Base-by-base conservation (phyloP, 2,888 invertebrate genomes). In the Polyommatus icarus region DNA sequence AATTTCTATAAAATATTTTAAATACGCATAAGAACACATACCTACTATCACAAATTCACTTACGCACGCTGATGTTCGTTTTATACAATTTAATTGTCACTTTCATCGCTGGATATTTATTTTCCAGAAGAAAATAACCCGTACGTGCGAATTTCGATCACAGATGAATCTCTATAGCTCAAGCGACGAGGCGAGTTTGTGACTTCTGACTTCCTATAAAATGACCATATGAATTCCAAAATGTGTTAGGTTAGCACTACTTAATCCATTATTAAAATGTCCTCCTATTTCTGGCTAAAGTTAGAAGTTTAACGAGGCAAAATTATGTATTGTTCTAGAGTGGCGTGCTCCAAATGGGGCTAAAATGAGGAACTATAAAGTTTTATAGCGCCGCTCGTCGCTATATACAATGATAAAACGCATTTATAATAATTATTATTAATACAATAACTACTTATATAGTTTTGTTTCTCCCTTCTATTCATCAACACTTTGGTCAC, bases 271-370 rank as follows among this genome's bases (percentile, higher is more conserved):
- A 67, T 18, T 67, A 67, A 67, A 67, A 67, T 29, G 29, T 61
- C 24, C 61, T 61, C 24, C 61, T 29, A 67, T 67, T 67, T 67
- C 67, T 67, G 67, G 15, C 29, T 32, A 67, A 15, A 32, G 67
- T 67, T 67, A 15, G 67, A 32, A 67, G 32, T 67, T 67, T 29
- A 46, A 40, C 54, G 75, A 75, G 46, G 12, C 24, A 54, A 75
- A 46, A 75, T 75, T 75, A 75, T 50, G 54, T 75, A 50, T 46
- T 54, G 54, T 75, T 40, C 40, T 46, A 54, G 50, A 46, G 20
- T 24, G 50, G 75, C 8, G 20, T 7, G 24, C 50, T 50, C 24
- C 50, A 50, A 75, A 75, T 67, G 67, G 18, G 15, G 5, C 29
- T 76, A 76, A 57, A 29, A 76, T 24, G 54, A 18, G 46, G 32